phyloP scores from a whole-genome alignment of 2,113 vertebrate genomes.

The Varanus salvator region DNA sequence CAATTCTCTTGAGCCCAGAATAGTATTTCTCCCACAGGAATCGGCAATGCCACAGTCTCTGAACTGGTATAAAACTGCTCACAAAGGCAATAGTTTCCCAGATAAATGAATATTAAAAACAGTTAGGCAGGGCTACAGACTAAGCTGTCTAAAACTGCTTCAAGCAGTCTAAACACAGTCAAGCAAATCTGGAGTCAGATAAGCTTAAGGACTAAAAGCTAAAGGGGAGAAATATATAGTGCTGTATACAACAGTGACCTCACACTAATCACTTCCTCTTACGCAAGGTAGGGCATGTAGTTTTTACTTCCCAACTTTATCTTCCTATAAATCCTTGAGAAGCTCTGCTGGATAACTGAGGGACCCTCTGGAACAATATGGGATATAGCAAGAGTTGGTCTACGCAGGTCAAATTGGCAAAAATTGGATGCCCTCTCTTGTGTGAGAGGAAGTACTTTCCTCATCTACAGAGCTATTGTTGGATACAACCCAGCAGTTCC shows the following conservation, averaged over 20 bases:
- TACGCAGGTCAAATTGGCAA: not conserved
- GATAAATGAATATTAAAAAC: slow-evolving; percentile 55
- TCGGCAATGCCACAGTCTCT: slow-evolving; percentile 53
- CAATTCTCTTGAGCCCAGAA: slow-evolving; percentile 56
- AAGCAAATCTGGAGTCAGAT: slow-evolving; percentile 30
- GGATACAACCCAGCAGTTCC: not conserved
- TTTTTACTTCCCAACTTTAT: not conserved
- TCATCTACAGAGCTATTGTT: not conserved
- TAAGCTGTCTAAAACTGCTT: not conserved
- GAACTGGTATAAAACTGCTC: slow-evolving; percentile 55
- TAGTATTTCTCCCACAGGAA: slow-evolving; percentile 56
- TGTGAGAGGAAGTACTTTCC: not conserved
- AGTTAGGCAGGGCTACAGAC: slow-evolving; percentile 42
- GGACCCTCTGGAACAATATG: not conserved
- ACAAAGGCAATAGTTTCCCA: slow-evolving; percentile 46
- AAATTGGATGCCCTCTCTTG: not conserved
- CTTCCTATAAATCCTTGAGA: not conserved
- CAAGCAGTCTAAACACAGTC: too few relatives aligned
- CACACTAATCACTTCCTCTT: not conserved
- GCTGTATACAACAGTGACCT: not conserved
- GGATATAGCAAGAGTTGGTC: not conserved
- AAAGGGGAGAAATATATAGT: slow-evolving; percentile 36
- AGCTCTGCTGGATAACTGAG: too few relatives aligned
- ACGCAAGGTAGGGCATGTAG: not conserved
- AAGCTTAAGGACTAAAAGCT: slow-evolving; percentile 15